These are phyloP conservation scores for Carcharodon carcharias DNA, from an alignment of 2,797 vertebrate species.

Conservation along the genomic window DNA sequence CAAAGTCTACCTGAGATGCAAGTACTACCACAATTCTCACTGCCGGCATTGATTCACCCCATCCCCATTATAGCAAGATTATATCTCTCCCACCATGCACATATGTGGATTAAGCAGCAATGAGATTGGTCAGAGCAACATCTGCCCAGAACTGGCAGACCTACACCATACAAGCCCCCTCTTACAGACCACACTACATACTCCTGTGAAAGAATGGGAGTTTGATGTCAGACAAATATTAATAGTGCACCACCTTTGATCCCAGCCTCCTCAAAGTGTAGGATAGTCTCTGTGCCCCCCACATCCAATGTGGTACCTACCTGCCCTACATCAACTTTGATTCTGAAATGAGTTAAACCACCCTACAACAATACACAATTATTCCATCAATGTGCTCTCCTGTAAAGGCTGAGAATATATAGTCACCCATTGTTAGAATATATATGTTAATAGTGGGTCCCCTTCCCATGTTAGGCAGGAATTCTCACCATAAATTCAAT, in stretches of 20 bases:
- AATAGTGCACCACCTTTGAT: not conserved
- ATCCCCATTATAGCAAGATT: not conserved
- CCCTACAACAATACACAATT: not conserved
- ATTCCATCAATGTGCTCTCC: not conserved
- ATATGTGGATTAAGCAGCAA: not conserved
- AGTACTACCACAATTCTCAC: not conserved
- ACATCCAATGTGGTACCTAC: not conserved
- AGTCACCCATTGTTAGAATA: not conserved
- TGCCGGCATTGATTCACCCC: not conserved
- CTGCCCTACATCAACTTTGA: not conserved
- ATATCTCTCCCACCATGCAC: not conserved
- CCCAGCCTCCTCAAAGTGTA: not conserved
- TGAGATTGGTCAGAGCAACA: not conserved
- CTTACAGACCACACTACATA: not conserved
- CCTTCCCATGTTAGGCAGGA: not conserved
- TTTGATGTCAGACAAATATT: not conserved
- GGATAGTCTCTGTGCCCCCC: not conserved
- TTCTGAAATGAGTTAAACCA: not conserved
- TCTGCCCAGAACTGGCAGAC: not conserved
- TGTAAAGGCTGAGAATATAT: not conserved
- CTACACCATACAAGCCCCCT: not conserved
- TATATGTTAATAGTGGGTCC: not conserved
- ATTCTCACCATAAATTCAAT: not conserved
- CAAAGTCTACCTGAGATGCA: not conserved
- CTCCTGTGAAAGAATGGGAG: not conserved